Evolutionary conservation across 2,113 vertebrate genomes (phyloP), one percentile per base, ranked within the genome.

Genomic region (Felis catus): DNA sequence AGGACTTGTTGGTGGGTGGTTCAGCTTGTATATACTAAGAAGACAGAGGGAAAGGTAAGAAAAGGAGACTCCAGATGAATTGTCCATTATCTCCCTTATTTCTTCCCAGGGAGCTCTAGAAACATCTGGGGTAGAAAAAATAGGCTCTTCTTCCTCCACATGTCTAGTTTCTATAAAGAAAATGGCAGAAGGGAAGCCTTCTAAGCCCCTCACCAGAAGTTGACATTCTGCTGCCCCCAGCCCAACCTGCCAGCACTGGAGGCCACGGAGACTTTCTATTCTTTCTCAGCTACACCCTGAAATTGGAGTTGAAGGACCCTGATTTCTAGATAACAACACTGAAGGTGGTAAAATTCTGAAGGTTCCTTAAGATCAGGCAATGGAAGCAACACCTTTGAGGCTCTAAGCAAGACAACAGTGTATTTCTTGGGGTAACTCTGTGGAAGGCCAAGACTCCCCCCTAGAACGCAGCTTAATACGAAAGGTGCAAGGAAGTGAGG

Each of bases 1-100:
- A 98, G 55, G 99, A 99, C 98, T 99, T 99, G 98, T 99, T 99
- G 98, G 99, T 99, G 87, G 99, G 99, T 80, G 99, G 99, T 96
- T 99, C 99, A 1, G 99, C 99, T 98, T 99, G 99, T 97, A 99
- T 99, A 98, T 99, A 99, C 99, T 99, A 93, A 25, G 82, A 51
- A 71, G 48, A 98, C 8, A 91, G 63, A 94, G 58, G 41, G 25
- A 73, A 80, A 91, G 78, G 14, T 79, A 85, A 93, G 81, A 48
- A 65, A 93, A 66, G 92, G 0, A 94, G 92, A 61, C 5, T 45
- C 58, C 66, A 87, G 48, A 21, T 92, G 78, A 92, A 68, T 4
- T 36, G 15, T 48, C 84, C 58, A 68, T 36, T 18, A 25, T 68
- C 71, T 94, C 36, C 84, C 83, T 41, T 13, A 45, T 29, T 82